Evolutionary conservation across 2,797 vertebrate species (phyloP).

Genomic region (Siniperca undulata): DNA sequence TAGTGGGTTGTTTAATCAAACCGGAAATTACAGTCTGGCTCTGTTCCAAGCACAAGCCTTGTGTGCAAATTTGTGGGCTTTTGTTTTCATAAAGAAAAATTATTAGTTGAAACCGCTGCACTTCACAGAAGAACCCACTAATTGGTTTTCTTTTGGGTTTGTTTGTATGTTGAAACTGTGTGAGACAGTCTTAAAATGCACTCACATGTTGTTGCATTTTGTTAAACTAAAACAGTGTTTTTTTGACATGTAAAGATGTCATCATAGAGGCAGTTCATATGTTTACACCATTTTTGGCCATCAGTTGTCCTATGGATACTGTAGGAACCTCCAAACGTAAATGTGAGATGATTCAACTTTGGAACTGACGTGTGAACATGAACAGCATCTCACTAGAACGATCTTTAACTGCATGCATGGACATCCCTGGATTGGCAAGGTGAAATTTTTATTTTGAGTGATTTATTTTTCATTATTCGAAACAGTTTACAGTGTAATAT

Average conservation of each 20-base stretch:
- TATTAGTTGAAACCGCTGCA: conserved; percentile 46
- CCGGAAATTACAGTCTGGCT: conserved; percentile 69
- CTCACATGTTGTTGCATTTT: not conserved
- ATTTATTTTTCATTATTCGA: not conserved
- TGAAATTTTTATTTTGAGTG: too few species aligned
- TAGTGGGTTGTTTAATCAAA: conserved; percentile 75
- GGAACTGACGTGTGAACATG: not conserved
- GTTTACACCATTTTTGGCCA: not conserved
- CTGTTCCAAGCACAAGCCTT: conserved; percentile 40
- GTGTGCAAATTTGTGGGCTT: conserved; percentile 34
- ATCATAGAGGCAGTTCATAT: not conserved
- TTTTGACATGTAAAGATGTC: not conserved
- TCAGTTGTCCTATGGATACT: not conserved
- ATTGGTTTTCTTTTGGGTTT: conserved; percentile 47
- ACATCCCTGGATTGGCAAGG: not conserved
- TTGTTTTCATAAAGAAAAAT: conserved; percentile 51
- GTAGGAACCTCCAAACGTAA: not conserved
- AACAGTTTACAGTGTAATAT: not conserved
- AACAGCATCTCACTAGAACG: not conserved
- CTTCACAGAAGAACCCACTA: conserved; percentile 20
- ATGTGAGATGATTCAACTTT: not conserved
- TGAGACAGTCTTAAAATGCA: not conserved
- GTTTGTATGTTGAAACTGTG: conserved; percentile 1
- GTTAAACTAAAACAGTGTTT: not conserved
- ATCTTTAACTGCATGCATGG: too few species aligned